Percentiles rank a stretch among this genome's conserved stretches.
Conservation (phyloP, 2,113 vertebrate species). For the Chionomys nivalis region DNA sequence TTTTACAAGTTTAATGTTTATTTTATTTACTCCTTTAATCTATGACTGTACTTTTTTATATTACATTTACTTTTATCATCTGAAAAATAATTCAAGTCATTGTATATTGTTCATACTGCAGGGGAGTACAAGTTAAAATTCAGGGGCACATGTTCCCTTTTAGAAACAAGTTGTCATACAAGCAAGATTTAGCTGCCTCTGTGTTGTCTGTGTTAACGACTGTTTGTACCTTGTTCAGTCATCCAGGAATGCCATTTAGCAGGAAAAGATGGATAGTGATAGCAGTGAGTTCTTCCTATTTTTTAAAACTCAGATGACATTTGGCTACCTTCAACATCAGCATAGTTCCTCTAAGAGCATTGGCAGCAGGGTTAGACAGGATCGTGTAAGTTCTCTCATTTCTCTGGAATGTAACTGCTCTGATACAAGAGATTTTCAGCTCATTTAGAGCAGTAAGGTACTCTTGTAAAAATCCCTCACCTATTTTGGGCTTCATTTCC, state of each 20-base stretch:
- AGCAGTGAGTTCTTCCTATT: background rate
- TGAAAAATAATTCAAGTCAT: background rate
- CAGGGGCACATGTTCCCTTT: background rate
- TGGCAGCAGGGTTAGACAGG: background rate
- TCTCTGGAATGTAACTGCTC: slow-evolving; percentile 45
- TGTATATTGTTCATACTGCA: background rate
- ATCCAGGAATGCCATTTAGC: slow-evolving; percentile 21
- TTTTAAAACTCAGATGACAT: slow-evolving; percentile 51
- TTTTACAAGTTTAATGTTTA: no score
- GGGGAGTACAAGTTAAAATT: background rate
- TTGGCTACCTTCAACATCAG: slow-evolving; percentile 16
- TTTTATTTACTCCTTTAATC: no score
- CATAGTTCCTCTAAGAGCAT: slow-evolving; percentile 33
- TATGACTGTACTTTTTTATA: no score
- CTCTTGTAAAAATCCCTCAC: slow-evolving; percentile 62
- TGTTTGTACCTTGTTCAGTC: slow-evolving; percentile 26
- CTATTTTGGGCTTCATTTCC: slow-evolving; percentile 63
- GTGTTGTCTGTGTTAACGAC: background rate
- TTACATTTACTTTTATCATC: background rate
- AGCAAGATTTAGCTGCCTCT: background rate
- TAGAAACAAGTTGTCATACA: slow-evolving; percentile 1
- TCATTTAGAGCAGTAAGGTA: slow-evolving; percentile 66
- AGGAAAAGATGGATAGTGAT: background rate
- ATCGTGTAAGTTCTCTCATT: background rate
- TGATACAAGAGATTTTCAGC: slow-evolving; percentile 11